Percentiles rank a stretch among this genome's conserved stretches.
phyloP scores from a whole-genome alignment of 2,113 vertebrate species.

The Misgurnus anguillicaudatus region DNA sequence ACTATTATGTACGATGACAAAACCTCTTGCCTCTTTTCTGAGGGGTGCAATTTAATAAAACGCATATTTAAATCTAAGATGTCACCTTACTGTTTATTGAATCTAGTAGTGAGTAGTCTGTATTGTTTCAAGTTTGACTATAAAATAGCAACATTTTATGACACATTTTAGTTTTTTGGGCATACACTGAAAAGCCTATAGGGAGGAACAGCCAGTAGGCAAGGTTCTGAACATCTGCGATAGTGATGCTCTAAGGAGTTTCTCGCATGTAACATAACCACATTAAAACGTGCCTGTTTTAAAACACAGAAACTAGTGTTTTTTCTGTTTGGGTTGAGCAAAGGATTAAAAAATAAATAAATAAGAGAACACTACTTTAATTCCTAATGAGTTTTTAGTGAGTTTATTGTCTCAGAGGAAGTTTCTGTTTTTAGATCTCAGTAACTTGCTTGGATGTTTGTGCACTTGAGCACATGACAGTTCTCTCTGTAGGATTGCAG shows the following conservation, averaged over 20 bases:
- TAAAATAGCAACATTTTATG: slow-evolving; percentile 34
- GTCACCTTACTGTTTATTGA: background rate
- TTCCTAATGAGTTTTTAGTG: slow-evolving; percentile 20
- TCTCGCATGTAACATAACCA: slow-evolving; percentile 14
- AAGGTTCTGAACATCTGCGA: slow-evolving; percentile 49
- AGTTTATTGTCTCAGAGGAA: slow-evolving; percentile 23
- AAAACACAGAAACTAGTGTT: slow-evolving; percentile 30
- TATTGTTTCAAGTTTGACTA: slow-evolving; percentile 44
- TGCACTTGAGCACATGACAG: background rate
- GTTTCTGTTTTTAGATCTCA: slow-evolving; percentile 27
- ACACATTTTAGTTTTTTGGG: slow-evolving; percentile 24
- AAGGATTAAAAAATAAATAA: background rate
- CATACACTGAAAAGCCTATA: slow-evolving; percentile 43
- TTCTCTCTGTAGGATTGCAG: slow-evolving; percentile 11
- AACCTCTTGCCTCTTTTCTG: background rate
- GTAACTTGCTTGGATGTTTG: slow-evolving; percentile 18
- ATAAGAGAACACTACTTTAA: slow-evolving; percentile 4
- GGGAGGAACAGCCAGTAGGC: slow-evolving; percentile 40
- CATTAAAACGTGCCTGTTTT: slow-evolving; percentile 17
- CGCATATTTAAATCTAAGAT: background rate
- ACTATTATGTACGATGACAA: slow-evolving; percentile 10
- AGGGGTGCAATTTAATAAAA: background rate
- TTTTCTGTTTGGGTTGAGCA: slow-evolving; percentile 28
- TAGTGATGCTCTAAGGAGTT: slow-evolving; percentile 19
- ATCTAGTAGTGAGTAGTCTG: slow-evolving; percentile 24